These are phyloP conservation scores for Chrysolina oricalcia DNA, from an alignment of 2,888 invertebrate genomes.

Conservation along the genomic window DNA sequence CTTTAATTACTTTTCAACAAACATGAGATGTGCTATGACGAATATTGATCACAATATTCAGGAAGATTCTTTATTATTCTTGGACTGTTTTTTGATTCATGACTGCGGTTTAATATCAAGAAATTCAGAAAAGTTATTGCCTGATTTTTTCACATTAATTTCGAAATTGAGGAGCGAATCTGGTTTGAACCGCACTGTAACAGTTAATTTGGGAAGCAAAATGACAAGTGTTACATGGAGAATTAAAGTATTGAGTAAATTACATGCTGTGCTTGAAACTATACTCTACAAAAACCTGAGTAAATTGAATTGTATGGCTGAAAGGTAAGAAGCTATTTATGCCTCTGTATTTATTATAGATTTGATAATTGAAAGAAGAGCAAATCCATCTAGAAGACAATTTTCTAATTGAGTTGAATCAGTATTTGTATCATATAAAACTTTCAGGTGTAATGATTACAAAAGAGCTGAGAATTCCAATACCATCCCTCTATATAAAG, in stretches of 20 bases:
- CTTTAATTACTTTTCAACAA: slow-evolving; percentile 84
- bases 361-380: too few relatives aligned
- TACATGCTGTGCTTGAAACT: slow-evolving; percentile 77
- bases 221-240: slow-evolving; percentile 87
- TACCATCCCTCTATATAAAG: slow-evolving; percentile 52
- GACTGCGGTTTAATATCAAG: slow-evolving; percentile 79
- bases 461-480: slow-evolving; percentile 30
- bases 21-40: slow-evolving; percentile 92
- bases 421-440: not conserved
- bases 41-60: slow-evolving; percentile 87
- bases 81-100: slow-evolving; percentile 84
- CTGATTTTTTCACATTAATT: slow-evolving; percentile 89
- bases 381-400: too few relatives aligned
- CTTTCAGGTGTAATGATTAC: slow-evolving; percentile 30
- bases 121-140: slow-evolving; percentile 82
- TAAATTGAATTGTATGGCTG: not conserved
- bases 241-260: slow-evolving; percentile 81
- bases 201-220: slow-evolving; percentile 81
- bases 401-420: too few relatives aligned
- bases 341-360: too few relatives aligned
- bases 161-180: slow-evolving; percentile 81
- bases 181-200: slow-evolving; percentile 80
- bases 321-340: not conserved
- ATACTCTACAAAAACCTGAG: slow-evolving; percentile 36
- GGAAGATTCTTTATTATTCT: slow-evolving; percentile 85